phyloP scores from a whole-genome alignment of 2,797 vertebrate genomes.

The Sciurus carolinensis region DNA sequence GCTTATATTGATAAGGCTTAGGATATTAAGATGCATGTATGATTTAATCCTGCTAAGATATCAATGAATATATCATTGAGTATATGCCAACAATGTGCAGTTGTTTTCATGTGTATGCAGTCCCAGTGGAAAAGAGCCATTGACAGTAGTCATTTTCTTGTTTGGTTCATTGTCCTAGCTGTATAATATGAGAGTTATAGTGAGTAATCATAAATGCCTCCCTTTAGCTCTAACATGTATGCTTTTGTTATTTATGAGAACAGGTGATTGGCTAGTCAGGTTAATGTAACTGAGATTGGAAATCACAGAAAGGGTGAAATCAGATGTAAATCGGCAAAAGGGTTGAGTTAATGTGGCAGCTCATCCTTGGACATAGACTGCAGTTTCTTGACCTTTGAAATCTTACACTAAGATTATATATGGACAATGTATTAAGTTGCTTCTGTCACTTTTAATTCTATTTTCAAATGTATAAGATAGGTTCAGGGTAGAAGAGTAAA shows the following conservation, averaged over 20 bases:
- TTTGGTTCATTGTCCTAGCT: background rate
- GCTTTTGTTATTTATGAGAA: constrained; percentile 15
- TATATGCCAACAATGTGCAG: background rate
- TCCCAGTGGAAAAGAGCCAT: background rate
- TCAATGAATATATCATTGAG: background rate
- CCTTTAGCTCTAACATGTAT: background rate
- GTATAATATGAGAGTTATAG: background rate
- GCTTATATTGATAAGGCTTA: background rate
- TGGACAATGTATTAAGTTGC: background rate
- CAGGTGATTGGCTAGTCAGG: background rate
- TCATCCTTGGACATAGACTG: background rate
- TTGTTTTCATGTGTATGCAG: background rate
- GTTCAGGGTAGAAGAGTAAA: background rate
- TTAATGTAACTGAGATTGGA: background rate
- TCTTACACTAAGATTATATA: background rate
- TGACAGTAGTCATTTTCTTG: background rate
- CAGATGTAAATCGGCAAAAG: background rate
- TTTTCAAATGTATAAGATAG: background rate
- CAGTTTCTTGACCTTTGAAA: background rate
- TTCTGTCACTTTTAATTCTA: background rate
- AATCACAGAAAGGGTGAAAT: background rate
- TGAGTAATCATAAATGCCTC: background rate
- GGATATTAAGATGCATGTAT: background rate
- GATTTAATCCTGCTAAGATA: constrained; percentile 1
- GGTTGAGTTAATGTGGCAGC: background rate